Base-by-base conservation (phyloP, 2,797 vertebrate genomes). In the Clarias fuscus region DNA sequence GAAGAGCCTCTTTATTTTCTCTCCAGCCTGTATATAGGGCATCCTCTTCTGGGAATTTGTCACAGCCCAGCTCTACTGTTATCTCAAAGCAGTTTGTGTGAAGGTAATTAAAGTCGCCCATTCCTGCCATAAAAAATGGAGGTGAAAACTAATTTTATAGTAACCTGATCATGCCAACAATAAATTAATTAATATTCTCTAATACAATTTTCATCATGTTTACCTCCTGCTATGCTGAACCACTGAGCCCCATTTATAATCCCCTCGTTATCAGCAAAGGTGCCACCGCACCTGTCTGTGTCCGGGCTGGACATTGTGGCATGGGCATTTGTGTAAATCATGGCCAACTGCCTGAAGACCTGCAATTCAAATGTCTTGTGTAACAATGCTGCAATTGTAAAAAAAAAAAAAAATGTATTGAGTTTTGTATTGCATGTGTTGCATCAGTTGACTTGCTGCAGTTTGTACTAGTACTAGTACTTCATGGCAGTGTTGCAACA, bases 41-140 rank as follows among this genome's bases (percentile, higher is more conserved):
- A 86, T 98, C 97, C 89, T 98, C 97, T 0, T 96, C 93, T 13
- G 97, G 98, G 87, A 98, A 97, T 90, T 97, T 97, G 73, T 98
- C 97, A 92, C 98, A 99, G 83, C 98, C 97, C 64, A 99, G 94
- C 89, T 97, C 96, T 90, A 99, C 96, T 0, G 97, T 98, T 91
- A 99, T 95, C 93, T 99, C 98, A 77, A 98, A 98, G 87, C 98
- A 99, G 93, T 99, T 99, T 92, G 96, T 98, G 95, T 98, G 98
- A 83, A 99, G 96, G 88, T 99, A 99, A 93, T 98, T 99, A 93
- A 99, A 99, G 94, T 99, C 98, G 87, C 97, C 96, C 98, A 99
- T 99, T 76, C 97, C 98, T 99, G 92, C 67, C 78, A 82, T 81
- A 68, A 84, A 75, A 53, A 85, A 17, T 24, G 24, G 84, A 64